Percentiles rank a stretch among this genome's conserved stretches.
These are phyloP conservation scores for Amniataba percoides DNA, from an alignment of 2,797 vertebrate species.

Conservation along the genomic window DNA sequence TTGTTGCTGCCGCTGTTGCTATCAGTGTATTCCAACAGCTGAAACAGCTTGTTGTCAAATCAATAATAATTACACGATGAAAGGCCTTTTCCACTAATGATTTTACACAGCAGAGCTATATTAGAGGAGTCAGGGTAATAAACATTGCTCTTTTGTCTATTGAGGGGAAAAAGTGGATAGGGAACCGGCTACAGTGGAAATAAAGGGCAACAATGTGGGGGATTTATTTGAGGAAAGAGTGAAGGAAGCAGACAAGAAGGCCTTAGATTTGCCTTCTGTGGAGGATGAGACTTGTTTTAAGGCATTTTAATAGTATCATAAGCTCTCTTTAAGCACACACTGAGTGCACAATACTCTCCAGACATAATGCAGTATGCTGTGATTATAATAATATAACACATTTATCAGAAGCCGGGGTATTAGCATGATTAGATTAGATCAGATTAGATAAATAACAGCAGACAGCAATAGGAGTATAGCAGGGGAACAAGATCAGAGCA, in stretches of 20 bases:
- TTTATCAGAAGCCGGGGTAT: constrained; percentile 30
- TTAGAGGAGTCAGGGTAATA: constrained; percentile 62
- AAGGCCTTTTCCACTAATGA: constrained; percentile 73
- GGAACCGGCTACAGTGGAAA: constrained; percentile 28
- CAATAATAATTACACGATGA: constrained; percentile 83
- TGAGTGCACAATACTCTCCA: neutral
- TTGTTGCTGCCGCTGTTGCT: constrained; percentile 47
- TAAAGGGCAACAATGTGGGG: constrained; percentile 11
- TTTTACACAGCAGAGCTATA: constrained; percentile 71
- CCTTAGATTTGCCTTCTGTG: constrained; percentile 9
- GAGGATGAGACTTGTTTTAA: constrained; percentile 2
- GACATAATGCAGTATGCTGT: neutral
- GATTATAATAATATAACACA: constrained; percentile 7
- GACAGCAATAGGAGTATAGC: constrained; percentile 10
- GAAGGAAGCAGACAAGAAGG: neutral
- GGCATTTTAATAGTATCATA: neutral
- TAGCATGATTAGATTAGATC: constrained; percentile 26
- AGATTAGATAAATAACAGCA: constrained; percentile 26
- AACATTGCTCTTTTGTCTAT: constrained; percentile 68
- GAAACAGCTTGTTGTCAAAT: constrained; percentile 79
- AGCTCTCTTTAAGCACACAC: neutral
- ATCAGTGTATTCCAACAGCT: constrained; percentile 55
- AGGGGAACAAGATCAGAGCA: neutral
- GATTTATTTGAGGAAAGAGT: constrained; percentile 11
- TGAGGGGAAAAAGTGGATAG: neutral